Conservation (phyloP, 2,888 invertebrate genomes). For the Cephonodes hylas region DNA sequence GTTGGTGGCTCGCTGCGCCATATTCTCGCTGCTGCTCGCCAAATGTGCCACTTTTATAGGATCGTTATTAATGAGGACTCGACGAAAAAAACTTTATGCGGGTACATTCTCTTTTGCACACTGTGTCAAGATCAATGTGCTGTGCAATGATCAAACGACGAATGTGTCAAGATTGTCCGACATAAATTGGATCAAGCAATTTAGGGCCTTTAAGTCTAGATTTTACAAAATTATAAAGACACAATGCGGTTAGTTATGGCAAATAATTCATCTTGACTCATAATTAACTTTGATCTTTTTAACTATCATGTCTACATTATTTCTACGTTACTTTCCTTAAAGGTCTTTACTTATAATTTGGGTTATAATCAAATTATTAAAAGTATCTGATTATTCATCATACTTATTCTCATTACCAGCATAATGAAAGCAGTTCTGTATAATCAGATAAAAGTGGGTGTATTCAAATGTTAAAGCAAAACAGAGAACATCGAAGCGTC, state of each 20-base stretch:
- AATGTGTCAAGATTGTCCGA: background rate
- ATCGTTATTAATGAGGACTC: slow-evolving; percentile 5
- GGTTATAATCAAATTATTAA: no score
- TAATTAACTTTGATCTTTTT: background rate
- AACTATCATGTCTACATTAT: no score
- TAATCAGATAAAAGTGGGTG: no score
- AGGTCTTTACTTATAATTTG: no score
- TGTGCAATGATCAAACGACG: slow-evolving; percentile 7
- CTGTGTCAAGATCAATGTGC: slow-evolving; percentile 9
- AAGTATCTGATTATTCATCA: background rate
- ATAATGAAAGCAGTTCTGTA: no score
- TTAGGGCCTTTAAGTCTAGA: background rate
- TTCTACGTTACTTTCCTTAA: no score
- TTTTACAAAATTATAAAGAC: background rate
- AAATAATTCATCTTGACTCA: background rate
- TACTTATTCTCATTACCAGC: no score
- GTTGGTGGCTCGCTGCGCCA: background rate
- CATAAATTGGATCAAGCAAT: background rate
- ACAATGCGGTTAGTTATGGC: background rate
- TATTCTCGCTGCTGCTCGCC: background rate
- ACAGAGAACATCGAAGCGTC: no score
- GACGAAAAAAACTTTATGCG: background rate
- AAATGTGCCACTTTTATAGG: slow-evolving; percentile 6
- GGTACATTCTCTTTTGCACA: slow-evolving; percentile 2
- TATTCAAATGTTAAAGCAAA: no score